Conservation (phyloP, 2,113 vertebrate species). For the Saccopteryx bilineata region DNA sequence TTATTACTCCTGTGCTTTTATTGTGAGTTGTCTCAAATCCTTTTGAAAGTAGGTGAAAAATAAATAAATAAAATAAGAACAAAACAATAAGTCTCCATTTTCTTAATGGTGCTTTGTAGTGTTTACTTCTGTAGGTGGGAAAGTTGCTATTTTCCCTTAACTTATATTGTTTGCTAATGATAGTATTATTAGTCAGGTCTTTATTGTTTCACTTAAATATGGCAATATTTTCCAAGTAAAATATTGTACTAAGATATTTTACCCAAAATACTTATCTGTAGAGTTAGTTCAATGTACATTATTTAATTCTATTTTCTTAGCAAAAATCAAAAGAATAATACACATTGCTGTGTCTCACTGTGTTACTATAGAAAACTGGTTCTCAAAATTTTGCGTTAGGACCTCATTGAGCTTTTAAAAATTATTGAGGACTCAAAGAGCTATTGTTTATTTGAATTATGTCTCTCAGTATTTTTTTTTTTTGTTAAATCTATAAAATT, state of each 20-base stretch:
- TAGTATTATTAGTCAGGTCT: not conserved
- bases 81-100: slow-evolving; percentile 20
- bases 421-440: not conserved
- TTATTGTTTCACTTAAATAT: slow-evolving; percentile 53
- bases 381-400: slow-evolving; percentile 2
- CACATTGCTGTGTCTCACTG: not conserved
- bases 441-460: not conserved
- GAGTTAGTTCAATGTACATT: slow-evolving; percentile 24
- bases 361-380: not conserved
- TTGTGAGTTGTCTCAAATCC: not conserved
- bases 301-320: slow-evolving; percentile 55
- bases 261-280: not conserved
- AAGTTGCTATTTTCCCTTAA: not conserved
- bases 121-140: slow-evolving; percentile 23
- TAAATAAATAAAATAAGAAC: slow-evolving; percentile 32
- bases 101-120: not conserved
- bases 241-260: not conserved
- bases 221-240: not conserved
- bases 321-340: slow-evolving; percentile 42
- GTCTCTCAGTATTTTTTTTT: not conserved
- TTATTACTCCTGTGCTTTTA: not conserved
- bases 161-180: not conserved
- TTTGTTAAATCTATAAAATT: slow-evolving; percentile 28
- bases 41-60: slow-evolving; percentile 38
- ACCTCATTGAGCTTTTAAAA: slow-evolving; percentile 26